Conservation (phyloP, 1,140 invertebrate species). For the Drosophila ercepeae region DNA sequence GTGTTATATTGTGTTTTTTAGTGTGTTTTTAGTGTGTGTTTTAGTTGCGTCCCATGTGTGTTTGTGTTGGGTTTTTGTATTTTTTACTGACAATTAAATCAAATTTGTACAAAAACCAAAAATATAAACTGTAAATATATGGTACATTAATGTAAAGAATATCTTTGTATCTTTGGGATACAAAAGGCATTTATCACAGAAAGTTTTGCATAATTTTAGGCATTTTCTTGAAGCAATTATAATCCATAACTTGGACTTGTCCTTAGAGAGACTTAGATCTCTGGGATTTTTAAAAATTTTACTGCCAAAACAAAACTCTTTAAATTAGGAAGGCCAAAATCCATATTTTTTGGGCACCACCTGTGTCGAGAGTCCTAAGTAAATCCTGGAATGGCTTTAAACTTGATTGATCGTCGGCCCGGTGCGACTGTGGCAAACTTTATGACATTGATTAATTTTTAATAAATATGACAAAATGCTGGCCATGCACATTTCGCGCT, state of each 20-base stretch:
- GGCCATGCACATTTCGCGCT: constrained; percentile 18
- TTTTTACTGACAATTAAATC: neutral
- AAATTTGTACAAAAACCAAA: neutral
- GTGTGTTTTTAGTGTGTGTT: neutral
- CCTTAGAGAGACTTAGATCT: too few species aligned
- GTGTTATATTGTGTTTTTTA: neutral
- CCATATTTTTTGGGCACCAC: constrained; percentile 7
- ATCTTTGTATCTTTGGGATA: neutral
- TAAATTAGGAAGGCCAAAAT: neutral
- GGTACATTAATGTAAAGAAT: neutral
- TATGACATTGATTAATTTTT: constrained; percentile 79
- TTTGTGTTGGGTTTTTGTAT: neutral
- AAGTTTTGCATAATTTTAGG: neutral
- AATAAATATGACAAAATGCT: constrained; percentile 71
- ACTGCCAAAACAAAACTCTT: neutral
- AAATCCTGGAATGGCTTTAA: constrained; percentile 54
- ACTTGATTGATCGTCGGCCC: constrained; percentile 54
- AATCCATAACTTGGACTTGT: neutral
- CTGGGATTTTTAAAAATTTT: neutral
- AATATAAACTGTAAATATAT: neutral
- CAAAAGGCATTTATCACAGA: neutral
- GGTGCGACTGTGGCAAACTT: constrained; percentile 43
- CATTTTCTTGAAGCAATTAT: neutral
- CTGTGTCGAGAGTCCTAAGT: constrained; percentile 33
- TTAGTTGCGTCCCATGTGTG: neutral